Evolutionary conservation across 2,888 invertebrate genomes (phyloP), one percentile per base, ranked within the genome.

Genomic region (Atherix ibis): DNA sequence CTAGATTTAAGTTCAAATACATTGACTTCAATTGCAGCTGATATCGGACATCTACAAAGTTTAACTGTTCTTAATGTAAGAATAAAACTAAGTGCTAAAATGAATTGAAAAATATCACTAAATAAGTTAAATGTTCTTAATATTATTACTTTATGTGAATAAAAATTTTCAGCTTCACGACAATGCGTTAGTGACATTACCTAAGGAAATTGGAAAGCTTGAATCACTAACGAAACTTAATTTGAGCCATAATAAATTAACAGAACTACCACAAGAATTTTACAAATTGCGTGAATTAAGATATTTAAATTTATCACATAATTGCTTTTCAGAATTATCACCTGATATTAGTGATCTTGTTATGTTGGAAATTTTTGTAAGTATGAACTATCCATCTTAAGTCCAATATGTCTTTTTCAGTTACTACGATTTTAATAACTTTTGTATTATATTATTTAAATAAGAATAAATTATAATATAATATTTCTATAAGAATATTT

Each of bases 1-100:
- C 66, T 91, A 43, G 84, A 88, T 58, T 64, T 83, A 35, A 80
- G 81, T 52, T 77, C 74, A 10, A 84, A 85, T 58, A 66, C 68
- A 39, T 62, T 84, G 40, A 67, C 66, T 38, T 58, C 58, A 42
- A 63, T 85, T 48, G 72, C 79, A 35, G 58, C 68, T 22, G 68
- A 74, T 51, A 67, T 84, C 44, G 68, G 69, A 49, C 66, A 71
- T 45, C 64, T 84, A 39, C 66, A 70, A 43, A 73, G 77, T 48
- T 66, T 84, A 31, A 67, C 71, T 25, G 71, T 72, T 29, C 64
- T 83, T 47, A 75, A 76, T 65, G 83, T 82, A 63, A 45, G 52
- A 42, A 13, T 14, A n/a, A 10, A 8, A 8, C 10, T 22, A 6
- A 22, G 22, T 22, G 22, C 6, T 22, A 22, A 22, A 10, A 22